A percentile compares a stretch with the other conserved stretches of the same genome.
These are phyloP conservation scores for Pentamera pediparva DNA, from an alignment of 53 echinoderm and acorn worm species.

Conservation along the genomic window DNA sequence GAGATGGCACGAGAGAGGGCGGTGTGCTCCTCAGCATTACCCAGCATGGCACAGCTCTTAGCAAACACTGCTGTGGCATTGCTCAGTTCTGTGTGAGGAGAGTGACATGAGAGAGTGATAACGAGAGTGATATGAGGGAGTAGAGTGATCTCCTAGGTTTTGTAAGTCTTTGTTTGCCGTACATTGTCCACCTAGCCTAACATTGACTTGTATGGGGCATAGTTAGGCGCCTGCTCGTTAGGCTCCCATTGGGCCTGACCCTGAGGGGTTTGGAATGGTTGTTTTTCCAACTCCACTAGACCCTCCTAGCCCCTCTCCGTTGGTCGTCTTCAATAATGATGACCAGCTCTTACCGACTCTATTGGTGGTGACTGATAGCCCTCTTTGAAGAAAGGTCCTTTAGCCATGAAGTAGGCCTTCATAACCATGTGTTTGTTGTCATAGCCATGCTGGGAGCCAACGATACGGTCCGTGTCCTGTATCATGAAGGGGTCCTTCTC, in stretches of 20 bases:
- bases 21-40: slow-evolving; percentile 98
- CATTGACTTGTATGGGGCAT: too few species aligned
- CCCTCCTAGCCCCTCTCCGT: too few species aligned
- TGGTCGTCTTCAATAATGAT: too few species aligned
- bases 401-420: slow-evolving; percentile 78
- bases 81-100: slow-evolving; percentile 57
- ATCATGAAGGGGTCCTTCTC: neutral
- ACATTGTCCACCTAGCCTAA: too few species aligned
- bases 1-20: slow-evolving; percentile 95
- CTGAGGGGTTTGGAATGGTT: too few species aligned
- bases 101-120: neutral
- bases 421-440: slow-evolving; percentile 65
- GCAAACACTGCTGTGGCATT: slow-evolving; percentile 83
- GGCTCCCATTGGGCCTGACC: too few species aligned
- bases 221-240: too few species aligned
- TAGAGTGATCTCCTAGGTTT: too few species aligned
- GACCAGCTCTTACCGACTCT: slow-evolving; percentile 68
- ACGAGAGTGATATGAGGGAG: too few species aligned
- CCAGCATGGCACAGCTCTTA: slow-evolving; percentile 95
- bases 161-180: too few species aligned
- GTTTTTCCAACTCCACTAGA: too few species aligned
- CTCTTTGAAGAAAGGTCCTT: slow-evolving; percentile 78
- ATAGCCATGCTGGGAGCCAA: slow-evolving; percentile 65
- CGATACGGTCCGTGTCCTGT: slow-evolving; percentile 25
- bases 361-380: slow-evolving; percentile 46